Evolutionary conservation across 2,888 invertebrate species (phyloP).

Genomic region (Hartigia nigra): DNA sequence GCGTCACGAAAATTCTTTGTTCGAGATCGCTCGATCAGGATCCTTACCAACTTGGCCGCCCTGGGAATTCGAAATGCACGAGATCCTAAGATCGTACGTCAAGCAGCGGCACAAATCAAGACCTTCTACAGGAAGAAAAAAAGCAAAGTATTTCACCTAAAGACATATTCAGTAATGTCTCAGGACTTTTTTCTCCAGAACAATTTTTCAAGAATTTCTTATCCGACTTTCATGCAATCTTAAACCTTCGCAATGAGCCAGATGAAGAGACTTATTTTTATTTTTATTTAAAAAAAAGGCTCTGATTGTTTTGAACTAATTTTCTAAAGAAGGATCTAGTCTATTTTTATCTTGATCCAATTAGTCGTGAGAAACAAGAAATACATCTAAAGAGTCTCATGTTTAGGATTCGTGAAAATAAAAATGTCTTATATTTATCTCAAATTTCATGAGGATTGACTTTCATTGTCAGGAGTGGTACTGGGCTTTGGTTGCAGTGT

Average conservation of each 20-base stretch:
- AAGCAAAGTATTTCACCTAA: neutral
- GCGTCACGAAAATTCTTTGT: constrained; percentile 48
- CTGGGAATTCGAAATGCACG: neutral
- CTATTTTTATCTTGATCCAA: neutral
- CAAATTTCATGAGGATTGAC: constrained; percentile 39
- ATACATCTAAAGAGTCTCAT: neutral
- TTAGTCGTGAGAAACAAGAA: neutral
- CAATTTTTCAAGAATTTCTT: neutral
- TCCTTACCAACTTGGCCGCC: neutral
- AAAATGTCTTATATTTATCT: constrained; percentile 31
- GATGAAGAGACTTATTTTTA: neutral
- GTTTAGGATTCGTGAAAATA: neutral
- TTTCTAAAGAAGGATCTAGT: neutral
- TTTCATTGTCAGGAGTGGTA: constrained; percentile 32
- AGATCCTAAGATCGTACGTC: neutral
- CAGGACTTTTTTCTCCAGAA: neutral
- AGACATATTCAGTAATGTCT: neutral
- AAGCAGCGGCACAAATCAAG: neutral
- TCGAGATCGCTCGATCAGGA: constrained; percentile 21
- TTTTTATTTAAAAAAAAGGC: neutral
- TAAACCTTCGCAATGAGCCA: neutral
- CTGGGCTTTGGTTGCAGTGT: constrained; percentile 8
- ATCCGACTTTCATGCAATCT: neutral
- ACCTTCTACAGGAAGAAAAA: neutral
- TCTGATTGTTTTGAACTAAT: neutral